Evolutionary conservation across 2,888 invertebrate species (phyloP).

Genomic region (Thumatha senex): DNA sequence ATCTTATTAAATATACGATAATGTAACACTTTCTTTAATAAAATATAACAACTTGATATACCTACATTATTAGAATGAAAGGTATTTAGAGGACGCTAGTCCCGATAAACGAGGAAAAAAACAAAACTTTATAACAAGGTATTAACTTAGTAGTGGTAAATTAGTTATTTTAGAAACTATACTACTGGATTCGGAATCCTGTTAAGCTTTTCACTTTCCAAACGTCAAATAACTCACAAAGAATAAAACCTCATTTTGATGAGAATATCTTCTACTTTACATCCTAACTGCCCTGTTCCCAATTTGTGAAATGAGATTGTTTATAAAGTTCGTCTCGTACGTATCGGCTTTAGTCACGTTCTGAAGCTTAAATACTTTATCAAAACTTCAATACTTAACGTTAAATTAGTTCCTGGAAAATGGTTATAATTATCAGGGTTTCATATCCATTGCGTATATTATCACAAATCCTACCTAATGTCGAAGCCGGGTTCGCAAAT

Average conservation of each 20-base stretch:
- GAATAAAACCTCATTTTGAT: conserved; percentile 20
- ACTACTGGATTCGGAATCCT: too few relatives aligned
- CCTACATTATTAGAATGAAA: too few relatives aligned
- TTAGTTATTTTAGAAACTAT: too few relatives aligned
- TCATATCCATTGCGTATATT: conserved; percentile 63
- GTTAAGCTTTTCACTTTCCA: neutral
- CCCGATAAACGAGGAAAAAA: too few relatives aligned
- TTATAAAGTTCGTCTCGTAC: conserved; percentile 52
- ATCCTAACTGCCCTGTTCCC: conserved; percentile 35
- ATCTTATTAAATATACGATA: too few relatives aligned
- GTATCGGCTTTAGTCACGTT: conserved; percentile 53
- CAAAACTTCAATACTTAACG: conserved; percentile 66
- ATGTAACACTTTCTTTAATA: too few relatives aligned
- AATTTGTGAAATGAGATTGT: conserved; percentile 62
- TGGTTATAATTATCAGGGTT: conserved; percentile 52
- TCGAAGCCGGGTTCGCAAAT: conserved; percentile 52
- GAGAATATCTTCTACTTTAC: conserved; percentile 27
- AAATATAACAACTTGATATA: too few relatives aligned
- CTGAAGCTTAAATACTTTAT: conserved; percentile 55
- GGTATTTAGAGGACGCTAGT: too few relatives aligned
- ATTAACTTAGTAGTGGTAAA: too few relatives aligned
- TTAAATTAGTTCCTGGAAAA: conserved; percentile 46
- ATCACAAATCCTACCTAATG: conserved; percentile 65
- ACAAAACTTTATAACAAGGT: too few relatives aligned
- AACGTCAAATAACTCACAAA: neutral